Evolutionary conservation across 2,888 invertebrate genomes (phyloP).

Genomic region (Callimorpha dominula): DNA sequence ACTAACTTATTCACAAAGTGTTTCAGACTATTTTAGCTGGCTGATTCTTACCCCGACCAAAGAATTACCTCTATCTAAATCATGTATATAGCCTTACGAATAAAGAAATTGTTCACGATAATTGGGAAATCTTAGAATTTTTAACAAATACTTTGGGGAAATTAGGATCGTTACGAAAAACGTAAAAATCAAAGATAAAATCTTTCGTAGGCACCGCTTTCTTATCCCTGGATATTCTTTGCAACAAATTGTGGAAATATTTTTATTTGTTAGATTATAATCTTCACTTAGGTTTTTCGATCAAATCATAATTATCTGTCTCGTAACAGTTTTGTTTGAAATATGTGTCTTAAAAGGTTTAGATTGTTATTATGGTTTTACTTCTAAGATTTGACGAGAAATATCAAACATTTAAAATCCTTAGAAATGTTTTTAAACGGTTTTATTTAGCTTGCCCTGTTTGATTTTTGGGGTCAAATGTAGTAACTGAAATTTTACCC

Average conservation of each 20-base stretch:
- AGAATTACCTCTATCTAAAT: background rate
- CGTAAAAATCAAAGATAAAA: conserved; percentile 38
- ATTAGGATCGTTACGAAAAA: conserved; percentile 30
- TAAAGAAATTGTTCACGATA: no score
- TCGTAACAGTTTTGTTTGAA: background rate
- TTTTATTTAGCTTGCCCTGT: no score
- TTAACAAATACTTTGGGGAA: conserved; percentile 41
- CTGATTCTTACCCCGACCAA: background rate
- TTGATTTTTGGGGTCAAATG: no score
- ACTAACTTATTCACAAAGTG: background rate
- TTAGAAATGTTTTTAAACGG: background rate
- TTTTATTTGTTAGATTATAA: background rate
- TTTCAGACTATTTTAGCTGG: background rate
- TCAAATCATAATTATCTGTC: background rate
- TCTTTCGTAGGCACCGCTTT: background rate
- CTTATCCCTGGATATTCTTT: no score
- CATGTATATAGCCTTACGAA: conserved; percentile 7
- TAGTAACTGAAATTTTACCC: no score
- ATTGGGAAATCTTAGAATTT: conserved; percentile 60
- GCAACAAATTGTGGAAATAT: no score
- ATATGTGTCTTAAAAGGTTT: background rate
- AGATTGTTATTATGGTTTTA: background rate
- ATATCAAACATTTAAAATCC: background rate
- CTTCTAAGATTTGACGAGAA: background rate
- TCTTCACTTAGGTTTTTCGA: background rate